Evolutionary conservation across 2,113 vertebrate species (phyloP), one percentile per base, ranked within the genome.

Genomic region (Syrrhaptes paradoxus): DNA sequence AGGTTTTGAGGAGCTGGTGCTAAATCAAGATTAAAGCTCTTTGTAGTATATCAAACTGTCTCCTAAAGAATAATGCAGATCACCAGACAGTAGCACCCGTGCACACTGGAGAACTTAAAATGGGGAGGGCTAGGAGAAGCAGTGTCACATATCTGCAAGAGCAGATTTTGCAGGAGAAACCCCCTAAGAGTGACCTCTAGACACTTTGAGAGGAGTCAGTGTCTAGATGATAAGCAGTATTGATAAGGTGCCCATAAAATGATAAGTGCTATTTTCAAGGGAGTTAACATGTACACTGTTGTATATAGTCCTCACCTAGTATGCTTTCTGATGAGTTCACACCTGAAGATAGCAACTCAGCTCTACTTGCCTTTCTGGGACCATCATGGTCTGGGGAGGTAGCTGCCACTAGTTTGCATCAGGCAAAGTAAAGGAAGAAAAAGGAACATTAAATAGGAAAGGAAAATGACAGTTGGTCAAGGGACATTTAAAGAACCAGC

Each of bases 51-150:
- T 71, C 46, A 54, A 26, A 55, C 31, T 24, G 17, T 55, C 29
- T 75, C 34, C 28, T 76, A n/a, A 58, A 43, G 26, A 66, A 85
- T 34, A 28, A 34, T 0, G 1, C 26, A 36, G 41, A 65, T 54
- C 12, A 31, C 28, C 52, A 76, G 14, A 24, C 51, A 29, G 16
- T 89, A 55, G 41, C 36, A 34, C 54, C 32, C 57, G 0, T 46
- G 41, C 76, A 46, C 24, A 29, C 5, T 80, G 68, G 20, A 43
- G 24, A 46, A 62, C 21, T 32, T 52, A 34, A 77, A 61, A 67
- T 11, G 14, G 14, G 8, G 4, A n/a, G 32, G 14, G 29, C 11
- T 0, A 1, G 13, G 21, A 11, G 15, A 3, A 49, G 17, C 24
- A 4, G 29, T 3, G 38, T 59, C 46, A 9, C 29, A 16, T 52